Evolutionary conservation across 2,113 vertebrate genomes (phyloP), one percentile per base, ranked within the genome.

Genomic region (Caracal caracal): DNA sequence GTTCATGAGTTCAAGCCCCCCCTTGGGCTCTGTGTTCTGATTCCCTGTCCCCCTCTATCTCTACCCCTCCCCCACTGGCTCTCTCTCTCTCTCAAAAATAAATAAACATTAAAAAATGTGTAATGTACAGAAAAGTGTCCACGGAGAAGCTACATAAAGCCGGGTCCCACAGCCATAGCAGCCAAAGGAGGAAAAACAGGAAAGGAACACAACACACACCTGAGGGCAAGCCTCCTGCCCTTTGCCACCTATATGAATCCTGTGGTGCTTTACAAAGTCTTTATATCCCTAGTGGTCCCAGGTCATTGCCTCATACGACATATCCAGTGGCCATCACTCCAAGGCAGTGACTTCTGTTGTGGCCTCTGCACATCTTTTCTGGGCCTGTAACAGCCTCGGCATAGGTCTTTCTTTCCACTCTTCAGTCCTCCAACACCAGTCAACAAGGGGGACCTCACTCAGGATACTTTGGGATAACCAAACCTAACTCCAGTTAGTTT

Each of bases 101-200:
- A 56, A 56, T 56, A 56, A 56, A 56, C 53, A 56, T 56, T 56
- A 53, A 24, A 53, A 53, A 59, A 59, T 0, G 8, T 79, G 26
- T 79, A 68, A 75, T 43, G 35, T 19, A 43, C 4, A 81, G 59
- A 61, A 65, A 68, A 43, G 24, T n/a, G 17, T 92, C 56, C 37
- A 80, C 28, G 33, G 85, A 90, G 22, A 93, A 95, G 47, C 28
- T 37, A 83, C 26, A 24, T 40, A 82, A 92, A 89, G 30, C 30
- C 22, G 0, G 0, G 20, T 53, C 28, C 28, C 47, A 40, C 65
- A 51, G 35, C 35, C 33, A 40, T 6, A 80, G 43, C 71, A 78
- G 90, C 73, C 75, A 75, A 83, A 92, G 35, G 66, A 63, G 47
- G 70, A 47, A 89, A 92, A 71, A 84, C 12, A 43, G 66, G 61